Evolutionary conservation across 1,140 invertebrate genomes (phyloP).

Genomic region (Limonius californicus): DNA sequence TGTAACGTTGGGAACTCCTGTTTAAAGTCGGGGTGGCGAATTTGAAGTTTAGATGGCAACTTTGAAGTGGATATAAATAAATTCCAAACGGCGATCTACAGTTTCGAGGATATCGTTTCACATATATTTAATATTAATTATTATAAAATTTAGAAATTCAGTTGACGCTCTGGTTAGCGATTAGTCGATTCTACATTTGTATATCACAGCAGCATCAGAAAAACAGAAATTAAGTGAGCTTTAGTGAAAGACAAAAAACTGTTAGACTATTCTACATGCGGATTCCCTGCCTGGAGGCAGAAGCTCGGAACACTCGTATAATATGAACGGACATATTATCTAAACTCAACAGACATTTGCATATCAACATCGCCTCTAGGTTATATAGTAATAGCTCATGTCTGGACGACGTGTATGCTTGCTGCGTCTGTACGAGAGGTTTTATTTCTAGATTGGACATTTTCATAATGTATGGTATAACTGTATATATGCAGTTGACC

Average conservation of each 20-base stretch:
- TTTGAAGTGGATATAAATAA: too few species aligned
- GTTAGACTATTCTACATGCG: neutral
- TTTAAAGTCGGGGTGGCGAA: too few species aligned
- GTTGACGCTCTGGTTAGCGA: too few species aligned
- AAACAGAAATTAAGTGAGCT: too few species aligned
- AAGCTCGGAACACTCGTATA: neutral
- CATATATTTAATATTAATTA: too few species aligned
- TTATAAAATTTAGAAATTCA: too few species aligned
- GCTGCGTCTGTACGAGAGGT: neutral
- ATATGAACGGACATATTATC: neutral
- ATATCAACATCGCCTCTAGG: neutral
- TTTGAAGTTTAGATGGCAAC: too few species aligned
- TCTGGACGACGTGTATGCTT: neutral
- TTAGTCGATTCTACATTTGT: too few species aligned
- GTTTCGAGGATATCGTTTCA: too few species aligned
- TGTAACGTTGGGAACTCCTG: too few species aligned
- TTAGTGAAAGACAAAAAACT: neutral
- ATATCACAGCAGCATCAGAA: too few species aligned
- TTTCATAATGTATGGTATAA: neutral
- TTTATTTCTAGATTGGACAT: neutral
- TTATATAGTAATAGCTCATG: neutral
- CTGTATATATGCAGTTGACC: neutral
- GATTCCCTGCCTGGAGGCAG: neutral
- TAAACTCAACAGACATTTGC: conserved; percentile 1
- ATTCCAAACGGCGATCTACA: too few species aligned